Base-by-base conservation (phyloP, 2,797 vertebrate genomes). In the Melanotaenia maccullochi region DNA sequence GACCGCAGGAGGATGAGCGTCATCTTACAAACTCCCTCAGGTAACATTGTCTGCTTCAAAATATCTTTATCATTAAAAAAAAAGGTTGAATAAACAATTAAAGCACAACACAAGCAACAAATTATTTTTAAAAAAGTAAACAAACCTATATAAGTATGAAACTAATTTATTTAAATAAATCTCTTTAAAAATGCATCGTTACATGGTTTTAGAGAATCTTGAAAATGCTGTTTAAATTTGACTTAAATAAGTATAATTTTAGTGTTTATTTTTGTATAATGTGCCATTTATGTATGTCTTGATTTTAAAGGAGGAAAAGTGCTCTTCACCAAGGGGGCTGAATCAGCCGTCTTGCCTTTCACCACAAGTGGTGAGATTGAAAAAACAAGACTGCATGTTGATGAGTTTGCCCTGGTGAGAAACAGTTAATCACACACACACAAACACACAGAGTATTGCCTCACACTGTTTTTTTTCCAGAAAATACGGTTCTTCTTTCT, bases 321-420 rank as follows among this genome's bases (percentile, higher is more conserved):
- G 71, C 90, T 99, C 83, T 99, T 99, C 91, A 97, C 96, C 67
- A 99, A 99, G 92, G 98, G 98, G 77, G 98, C 98, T 3, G 98
- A 99, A 84, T 99, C 97, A 9, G 95, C 97, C 64, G 89, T 99
- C 87, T 94, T 99, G 77, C 97, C 98, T 68, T 94, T 95, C 38
- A 84, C 94, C 60, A 95, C 92, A 75, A 94, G 93, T 49, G 98
- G 98, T 61, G 97, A 97, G 91, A 94, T 99, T 73, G 96, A 98
- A 68, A 97, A 97, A 94, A 99, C 97, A 0, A 95, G 96, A 85
- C 65, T 97, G 60, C 98, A 99, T 0, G 97, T 99, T 51, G 97
- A 99, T 85, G 97, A 99, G 84, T 98, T 99, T 90, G 98, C 98
- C 77, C 90, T 97, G 95, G 98, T 99, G 85, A 95, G 95, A 63